Evolutionary conservation across 2,888 invertebrate genomes (phyloP), one percentile per base, ranked within the genome.

Genomic region (Drosophila paranaensis): DNA sequence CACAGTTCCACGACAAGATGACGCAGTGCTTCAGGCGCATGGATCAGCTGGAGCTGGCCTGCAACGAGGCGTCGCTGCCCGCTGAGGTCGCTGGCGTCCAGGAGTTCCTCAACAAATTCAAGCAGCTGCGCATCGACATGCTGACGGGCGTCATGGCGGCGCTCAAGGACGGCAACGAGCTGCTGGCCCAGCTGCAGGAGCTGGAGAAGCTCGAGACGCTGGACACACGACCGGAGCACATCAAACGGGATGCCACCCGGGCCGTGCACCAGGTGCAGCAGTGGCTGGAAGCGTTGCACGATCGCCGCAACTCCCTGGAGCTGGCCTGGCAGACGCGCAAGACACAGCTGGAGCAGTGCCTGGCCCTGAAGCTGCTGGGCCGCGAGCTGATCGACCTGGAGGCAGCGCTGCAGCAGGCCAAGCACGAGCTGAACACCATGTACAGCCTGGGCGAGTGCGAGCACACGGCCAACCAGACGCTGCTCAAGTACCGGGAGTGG

Each of bases 131-230:
- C 69, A 95, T 95, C 88, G 94, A 94, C 57, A 95, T 97, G 92
- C 93, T 97, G 65, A 97, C 97, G 78, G 94, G 95, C 8, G 94
- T 97, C 3, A 96, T 97, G 95, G 94, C 94, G n/a, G 96, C 97
- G 3, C 93, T 97, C 55, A 96, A 96, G 90, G 95, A 96, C 77
- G 97, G 97, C 55, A 96, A 96, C 90, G 94, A 94, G 60, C 93
- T 97, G 74, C 93, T 97, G 84, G 95, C 95, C 56, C 94, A 95
- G 88, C 93, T 97, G 76, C 95, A 95, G 87, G 95, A 96, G 91
- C 94, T 97, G 80, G 95, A 95, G 64, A 94, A 95, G 90, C 94
- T 95, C 90, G 96, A 96, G 86, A 95, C 96, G 69, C 94, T 96
- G 83, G 96, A 97, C 91, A 96, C 96, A 70, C 94, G 96, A 84